Conservation (phyloP, 2,113 vertebrate species). For the Brachionichthys hirsutus region DNA sequence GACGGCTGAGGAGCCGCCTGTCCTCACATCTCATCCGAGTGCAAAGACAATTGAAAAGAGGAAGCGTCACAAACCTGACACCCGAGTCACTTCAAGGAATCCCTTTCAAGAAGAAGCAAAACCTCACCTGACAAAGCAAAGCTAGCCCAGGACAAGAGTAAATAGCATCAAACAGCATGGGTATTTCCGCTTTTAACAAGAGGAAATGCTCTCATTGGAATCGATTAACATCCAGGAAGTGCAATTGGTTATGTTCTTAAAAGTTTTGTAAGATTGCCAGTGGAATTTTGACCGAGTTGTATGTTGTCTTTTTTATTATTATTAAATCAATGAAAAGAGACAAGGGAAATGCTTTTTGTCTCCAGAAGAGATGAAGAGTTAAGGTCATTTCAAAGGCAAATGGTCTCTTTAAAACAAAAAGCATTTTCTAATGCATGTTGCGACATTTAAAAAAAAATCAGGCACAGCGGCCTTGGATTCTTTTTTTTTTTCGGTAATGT, state of each 20-base stretch:
- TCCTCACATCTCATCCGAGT: conserved; percentile 75
- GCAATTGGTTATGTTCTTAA: conserved; percentile 36
- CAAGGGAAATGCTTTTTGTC: conserved; percentile 18
- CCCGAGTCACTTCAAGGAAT: conserved; percentile 83
- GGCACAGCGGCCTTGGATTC: conserved; percentile 1
- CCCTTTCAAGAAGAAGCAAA: conserved; percentile 80
- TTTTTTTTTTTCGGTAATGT: conserved; percentile 17
- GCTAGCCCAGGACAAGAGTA: conserved; percentile 73
- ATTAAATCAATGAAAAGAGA: conserved; percentile 13
- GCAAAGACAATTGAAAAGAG: conserved; percentile 81
- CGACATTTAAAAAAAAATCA: conserved; percentile 40
- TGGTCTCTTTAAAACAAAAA: conserved; percentile 29
- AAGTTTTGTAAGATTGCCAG: conserved; percentile 32
- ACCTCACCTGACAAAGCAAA: conserved; percentile 78
- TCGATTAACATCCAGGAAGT: conserved; percentile 39
- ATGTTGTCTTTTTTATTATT: conserved; percentile 11
- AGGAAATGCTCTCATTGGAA: conserved; percentile 49
- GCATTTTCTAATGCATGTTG: conserved; percentile 23
- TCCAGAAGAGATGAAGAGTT: conserved; percentile 6
- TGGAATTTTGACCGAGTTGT: conserved; percentile 19
- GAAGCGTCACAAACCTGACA: conserved; percentile 79
- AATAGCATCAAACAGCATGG: conserved; percentile 76
- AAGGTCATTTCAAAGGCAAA: conserved; percentile 33
- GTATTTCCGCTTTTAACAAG: conserved; percentile 67
- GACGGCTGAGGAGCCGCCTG: conserved; percentile 77